A percentile compares a stretch with the other conserved stretches of the same genome.
These are phyloP conservation scores for Mus spretus DNA, from an alignment of 2,797 vertebrate genomes.

Conservation along the genomic window DNA sequence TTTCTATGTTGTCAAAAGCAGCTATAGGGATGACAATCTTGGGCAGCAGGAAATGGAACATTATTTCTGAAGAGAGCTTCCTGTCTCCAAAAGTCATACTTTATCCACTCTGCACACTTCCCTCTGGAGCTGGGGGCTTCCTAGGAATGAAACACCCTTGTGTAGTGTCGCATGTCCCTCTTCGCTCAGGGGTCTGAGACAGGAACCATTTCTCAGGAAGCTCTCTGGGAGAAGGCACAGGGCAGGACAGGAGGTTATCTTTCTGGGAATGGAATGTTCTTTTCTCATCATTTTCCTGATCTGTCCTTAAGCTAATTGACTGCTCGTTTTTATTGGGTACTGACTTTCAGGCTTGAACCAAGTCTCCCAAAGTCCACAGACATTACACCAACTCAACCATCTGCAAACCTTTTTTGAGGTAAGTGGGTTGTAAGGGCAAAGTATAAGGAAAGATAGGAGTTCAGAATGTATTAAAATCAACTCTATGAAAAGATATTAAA, in stretches of 20 bases:
- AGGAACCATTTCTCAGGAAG: background rate
- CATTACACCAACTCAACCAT: background rate
- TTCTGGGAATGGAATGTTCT: background rate
- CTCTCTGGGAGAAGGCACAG: background rate
- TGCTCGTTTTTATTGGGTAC: background rate
- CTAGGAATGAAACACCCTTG: background rate
- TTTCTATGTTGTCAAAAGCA: background rate
- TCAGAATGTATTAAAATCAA: background rate
- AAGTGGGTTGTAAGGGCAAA: no score
- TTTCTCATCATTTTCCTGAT: background rate
- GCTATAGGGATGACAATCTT: background rate
- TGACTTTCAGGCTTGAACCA: background rate
- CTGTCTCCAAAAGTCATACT: conserved; percentile 31
- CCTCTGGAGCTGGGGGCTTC: background rate
- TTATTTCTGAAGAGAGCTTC: conserved; percentile 74
- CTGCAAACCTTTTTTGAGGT: conserved; percentile 3
- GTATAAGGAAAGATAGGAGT: background rate
- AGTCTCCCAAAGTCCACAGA: background rate
- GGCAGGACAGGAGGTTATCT: background rate
- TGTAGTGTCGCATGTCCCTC: background rate
- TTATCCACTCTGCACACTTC: conserved; percentile 59
- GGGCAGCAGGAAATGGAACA: conserved; percentile 69
- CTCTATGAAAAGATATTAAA: background rate
- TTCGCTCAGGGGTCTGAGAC: background rate
- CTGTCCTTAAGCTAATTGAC: background rate